phyloP scores from a whole-genome alignment of 2,888 invertebrate genomes.

The Eurois occulta region DNA sequence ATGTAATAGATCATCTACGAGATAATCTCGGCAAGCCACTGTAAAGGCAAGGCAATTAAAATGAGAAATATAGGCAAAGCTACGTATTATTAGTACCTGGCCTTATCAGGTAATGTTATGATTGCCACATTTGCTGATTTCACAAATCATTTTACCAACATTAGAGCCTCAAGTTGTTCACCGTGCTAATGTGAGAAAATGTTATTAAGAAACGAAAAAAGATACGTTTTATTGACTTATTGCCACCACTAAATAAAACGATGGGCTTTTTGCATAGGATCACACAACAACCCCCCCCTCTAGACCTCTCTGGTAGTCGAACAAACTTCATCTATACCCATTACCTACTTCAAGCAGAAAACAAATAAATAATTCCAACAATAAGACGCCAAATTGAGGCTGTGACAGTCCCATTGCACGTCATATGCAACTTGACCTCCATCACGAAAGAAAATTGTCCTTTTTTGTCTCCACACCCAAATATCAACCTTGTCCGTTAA shows the following conservation, averaged over 20 bases:
- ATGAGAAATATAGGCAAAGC: too few species aligned
- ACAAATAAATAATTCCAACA: slow-evolving; percentile 79
- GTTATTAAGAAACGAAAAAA: neutral
- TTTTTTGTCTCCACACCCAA: slow-evolving; percentile 15
- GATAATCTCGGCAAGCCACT: too few species aligned
- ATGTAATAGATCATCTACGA: too few species aligned
- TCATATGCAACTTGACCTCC: slow-evolving; percentile 73
- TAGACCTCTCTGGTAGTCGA: neutral
- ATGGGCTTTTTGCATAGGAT: neutral
- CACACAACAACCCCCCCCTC: neutral
- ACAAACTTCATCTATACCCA: slow-evolving; percentile 38
- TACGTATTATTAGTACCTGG: neutral
- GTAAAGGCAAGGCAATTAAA: too few species aligned
- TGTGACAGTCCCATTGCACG: slow-evolving; percentile 69
- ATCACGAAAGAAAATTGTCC: slow-evolving; percentile 53
- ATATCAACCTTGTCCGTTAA: slow-evolving; percentile 3
- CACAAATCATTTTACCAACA: neutral
- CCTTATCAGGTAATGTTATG: neutral
- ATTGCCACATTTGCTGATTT: neutral
- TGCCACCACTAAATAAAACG: neutral
- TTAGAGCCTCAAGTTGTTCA: neutral
- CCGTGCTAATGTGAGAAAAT: neutral
- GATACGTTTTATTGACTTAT: neutral
- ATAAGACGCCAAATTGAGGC: slow-evolving; percentile 75
- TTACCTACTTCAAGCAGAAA: slow-evolving; percentile 64